phyloP scores from a whole-genome alignment of 2,113 vertebrate species.

The Hipposideros armiger region DNA sequence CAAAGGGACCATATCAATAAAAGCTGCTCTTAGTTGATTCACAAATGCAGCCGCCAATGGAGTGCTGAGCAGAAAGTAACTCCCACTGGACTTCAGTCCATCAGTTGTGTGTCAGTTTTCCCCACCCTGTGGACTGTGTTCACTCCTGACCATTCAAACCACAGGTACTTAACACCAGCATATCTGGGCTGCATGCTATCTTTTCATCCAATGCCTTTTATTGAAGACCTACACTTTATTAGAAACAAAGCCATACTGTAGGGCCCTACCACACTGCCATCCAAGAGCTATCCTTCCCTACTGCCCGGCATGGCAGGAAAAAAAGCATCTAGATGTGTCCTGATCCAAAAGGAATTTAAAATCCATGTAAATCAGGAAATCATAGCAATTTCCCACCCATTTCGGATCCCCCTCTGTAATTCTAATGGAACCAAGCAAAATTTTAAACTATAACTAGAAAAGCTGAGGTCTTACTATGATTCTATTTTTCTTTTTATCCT shows the following conservation, averaged over 20 bases:
- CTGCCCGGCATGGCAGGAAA: background rate
- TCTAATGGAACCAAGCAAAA: conserved; percentile 9
- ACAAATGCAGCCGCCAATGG: conserved; percentile 72
- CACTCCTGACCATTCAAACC: background rate
- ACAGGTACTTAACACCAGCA: background rate
- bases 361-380: background rate
- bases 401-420: background rate
- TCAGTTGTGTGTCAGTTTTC: background rate
- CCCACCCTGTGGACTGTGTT: background rate
- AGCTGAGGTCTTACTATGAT: background rate
- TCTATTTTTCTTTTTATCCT: background rate
- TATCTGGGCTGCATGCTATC: background rate
- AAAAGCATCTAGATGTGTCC: background rate
- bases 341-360: background rate
- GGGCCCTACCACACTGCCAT: too few species aligned
- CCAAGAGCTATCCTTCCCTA: background rate
- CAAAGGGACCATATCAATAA: conserved; percentile 77
- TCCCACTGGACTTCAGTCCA: conserved; percentile 49
- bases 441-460: conserved; percentile 20
- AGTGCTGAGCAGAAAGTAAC: conserved; percentile 48
- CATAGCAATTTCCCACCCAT: background rate
- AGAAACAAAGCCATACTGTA: background rate
- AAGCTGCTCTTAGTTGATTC: conserved; percentile 65
- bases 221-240: background rate
- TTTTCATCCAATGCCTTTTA: conserved; percentile 8